Evolutionary conservation across 1,140 invertebrate species (phyloP), one percentile per base, ranked within the genome.

Genomic region (Laodelphax striatellus): DNA sequence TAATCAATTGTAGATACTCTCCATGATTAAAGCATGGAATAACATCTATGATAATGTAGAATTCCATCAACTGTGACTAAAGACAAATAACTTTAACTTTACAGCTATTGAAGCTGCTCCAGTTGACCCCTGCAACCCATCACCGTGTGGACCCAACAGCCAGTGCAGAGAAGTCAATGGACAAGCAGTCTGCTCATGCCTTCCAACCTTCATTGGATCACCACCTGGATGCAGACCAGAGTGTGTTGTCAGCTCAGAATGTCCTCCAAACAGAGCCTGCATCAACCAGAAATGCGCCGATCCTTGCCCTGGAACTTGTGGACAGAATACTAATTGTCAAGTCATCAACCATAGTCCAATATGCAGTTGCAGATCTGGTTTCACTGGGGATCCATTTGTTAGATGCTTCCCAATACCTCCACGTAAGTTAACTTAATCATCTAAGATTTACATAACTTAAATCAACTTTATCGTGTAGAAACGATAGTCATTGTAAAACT

Each of bases 311-410:
- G 76, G 78, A 57, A 70, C 73, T 11, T 82, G 80, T 68, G 80
- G 79, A 11, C 65, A 69, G n/a, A 67, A 72, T 5, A 80, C 87
- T 2, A 72, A 78, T 58, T 89, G 86, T 70, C 76, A 81, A 72
- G 82, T 88, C 38, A 78, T 85, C 13, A 85, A 84, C 70, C 87
- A 91, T 66, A 87, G 82, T 73, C 87, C 87, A 1, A 82, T 88
- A 52, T 90, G 87, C 72, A 82, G 77, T 59, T 90, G 87, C 72
- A 78, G 79, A 31, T 57, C 74, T 14, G 76, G 75, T 16, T 79
- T 79, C 59, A 86, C 81, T 54, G 87, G 87, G 56, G 85, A 90
- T 80, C 84, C 86, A 16, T 87, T 87, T 62, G 65, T 75, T 6
- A 64, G 73, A 60, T 79, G 77, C 67, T 63, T 58, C 52, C 60